Evolutionary conservation across 2,797 vertebrate genomes (phyloP), one percentile per base, ranked within the genome.

Genomic region (Novumbra hubbsi): DNA sequence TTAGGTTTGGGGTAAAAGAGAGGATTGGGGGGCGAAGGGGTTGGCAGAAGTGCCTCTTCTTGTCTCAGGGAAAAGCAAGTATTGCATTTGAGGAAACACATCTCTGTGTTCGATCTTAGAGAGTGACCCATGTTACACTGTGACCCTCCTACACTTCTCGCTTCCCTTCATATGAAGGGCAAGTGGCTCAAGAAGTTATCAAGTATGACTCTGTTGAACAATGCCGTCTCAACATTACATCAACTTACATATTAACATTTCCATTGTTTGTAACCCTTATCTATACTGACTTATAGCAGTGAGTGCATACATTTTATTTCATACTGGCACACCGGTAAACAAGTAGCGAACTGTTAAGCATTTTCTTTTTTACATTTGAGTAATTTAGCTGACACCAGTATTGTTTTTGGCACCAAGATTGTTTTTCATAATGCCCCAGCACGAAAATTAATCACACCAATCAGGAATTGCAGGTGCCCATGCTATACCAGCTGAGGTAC

Each of bases 61-160:
- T 81, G 55, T 74, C 79, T 69, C 73, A 28, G 71, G 66, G 69
- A 5, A 14, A 72, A 71, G 77, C 90, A 71, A 76, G 89, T 89
- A 74, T 89, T 89, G 88, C 57, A 90, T 84, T 81, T 82, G 77
- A 79, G 73, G 76, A 84, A 86, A 85, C 75, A 75, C 81, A 82
- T 27, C 64, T 67, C 32, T 75, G 81, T 75, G 41, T 73, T 80
- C 68, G 71, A 73, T 84, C 80, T 79, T 64, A 64, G 73, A 70
- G 74, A 73, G 81, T 5, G 2, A 6, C 0, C 49, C 1, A 38
- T 81, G 83, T 86, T n/a, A n/a, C n/a, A n/a, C n/a, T n/a, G n/a
- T n/a, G n/a, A n/a, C n/a, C 81, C 82, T 80, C 75, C 73, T 66
- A 73, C 67, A 30, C 21, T 30, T n/a, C 65, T 27, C 34, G 73